Evolutionary conservation across 1,140 invertebrate genomes (phyloP).

Genomic region (Drosophila nannoptera): DNA sequence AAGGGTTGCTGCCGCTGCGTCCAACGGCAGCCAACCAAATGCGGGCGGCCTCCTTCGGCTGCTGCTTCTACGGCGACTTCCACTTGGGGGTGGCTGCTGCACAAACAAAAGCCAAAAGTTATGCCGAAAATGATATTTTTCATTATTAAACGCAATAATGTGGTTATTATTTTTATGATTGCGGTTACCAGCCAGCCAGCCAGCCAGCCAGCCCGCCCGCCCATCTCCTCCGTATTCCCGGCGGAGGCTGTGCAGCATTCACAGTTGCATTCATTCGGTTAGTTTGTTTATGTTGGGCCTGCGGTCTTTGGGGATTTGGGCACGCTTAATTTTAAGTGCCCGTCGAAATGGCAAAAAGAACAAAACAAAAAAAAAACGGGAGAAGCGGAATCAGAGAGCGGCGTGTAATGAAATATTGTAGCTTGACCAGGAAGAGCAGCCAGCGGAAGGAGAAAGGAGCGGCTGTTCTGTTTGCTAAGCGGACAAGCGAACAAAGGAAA

Average conservation of each 20-base stretch:
- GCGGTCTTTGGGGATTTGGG: constrained; percentile 76
- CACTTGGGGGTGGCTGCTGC: constrained; percentile 21
- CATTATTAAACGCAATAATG: constrained; percentile 79
- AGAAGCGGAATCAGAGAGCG: constrained; percentile 37
- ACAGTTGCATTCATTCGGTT: constrained; percentile 71
- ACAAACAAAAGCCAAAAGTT: constrained; percentile 76
- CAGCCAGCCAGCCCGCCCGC: neutral
- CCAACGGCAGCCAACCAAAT: constrained; percentile 56
- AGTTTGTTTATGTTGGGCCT: constrained; percentile 77
- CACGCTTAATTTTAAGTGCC: constrained; percentile 78
- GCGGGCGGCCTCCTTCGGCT: constrained; percentile 45
- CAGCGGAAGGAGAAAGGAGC: constrained; percentile 2
- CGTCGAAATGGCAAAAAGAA: constrained; percentile 58
- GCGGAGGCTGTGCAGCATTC: constrained; percentile 45
- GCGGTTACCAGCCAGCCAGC: constrained; percentile 48
- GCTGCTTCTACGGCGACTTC: neutral
- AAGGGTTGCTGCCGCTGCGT: constrained; percentile 66
- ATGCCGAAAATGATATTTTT: constrained; percentile 78
- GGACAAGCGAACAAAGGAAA: constrained; percentile 64
- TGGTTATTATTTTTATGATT: constrained; percentile 79
- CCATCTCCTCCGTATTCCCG: constrained; percentile 37
- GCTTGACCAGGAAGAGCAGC: constrained; percentile 44
- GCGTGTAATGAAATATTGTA: constrained; percentile 71
- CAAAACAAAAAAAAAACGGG: constrained; percentile 19
- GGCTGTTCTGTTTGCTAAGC: constrained; percentile 48